Conservation (phyloP, 2,113 vertebrate genomes). For the Pteropus alecto region DNA sequence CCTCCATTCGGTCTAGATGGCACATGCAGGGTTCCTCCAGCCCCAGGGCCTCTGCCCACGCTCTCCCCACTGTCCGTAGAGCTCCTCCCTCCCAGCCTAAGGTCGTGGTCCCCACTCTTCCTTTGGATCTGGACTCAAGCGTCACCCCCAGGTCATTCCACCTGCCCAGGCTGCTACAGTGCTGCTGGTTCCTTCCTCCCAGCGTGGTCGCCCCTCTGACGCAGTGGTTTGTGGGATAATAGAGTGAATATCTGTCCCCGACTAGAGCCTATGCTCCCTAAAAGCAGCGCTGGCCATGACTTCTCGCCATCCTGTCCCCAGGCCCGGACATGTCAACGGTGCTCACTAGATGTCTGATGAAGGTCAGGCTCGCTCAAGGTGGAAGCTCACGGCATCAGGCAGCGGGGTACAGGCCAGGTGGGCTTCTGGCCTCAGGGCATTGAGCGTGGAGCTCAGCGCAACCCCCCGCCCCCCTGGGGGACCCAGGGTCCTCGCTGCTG, state of each 20-base stretch:
- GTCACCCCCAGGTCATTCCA: not conserved
- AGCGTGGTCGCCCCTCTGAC: no score
- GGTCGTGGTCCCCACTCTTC: not conserved
- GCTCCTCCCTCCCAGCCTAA: not conserved
- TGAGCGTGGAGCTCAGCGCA: not conserved
- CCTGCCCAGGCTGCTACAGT: not conserved
- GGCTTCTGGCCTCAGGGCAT: no score
- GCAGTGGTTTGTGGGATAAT: not conserved
- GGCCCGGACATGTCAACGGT: fast-evolving
- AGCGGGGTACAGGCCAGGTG: not conserved
- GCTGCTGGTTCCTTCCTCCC: not conserved
- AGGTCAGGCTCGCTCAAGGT: not conserved
- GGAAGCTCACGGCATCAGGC: no score
- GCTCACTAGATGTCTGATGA: not conserved
- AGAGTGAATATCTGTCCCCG: not conserved
- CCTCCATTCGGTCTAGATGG: no score
- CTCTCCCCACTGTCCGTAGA: not conserved
- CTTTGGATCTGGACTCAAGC: not conserved
- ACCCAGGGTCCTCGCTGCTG: not conserved
- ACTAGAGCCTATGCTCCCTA: no score
- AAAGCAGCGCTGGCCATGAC: not conserved
- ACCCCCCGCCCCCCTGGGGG: no score
- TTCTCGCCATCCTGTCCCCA: not conserved
- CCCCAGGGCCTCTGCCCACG: not conserved
- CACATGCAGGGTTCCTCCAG: no score